Conservation (phyloP, 2,888 invertebrate genomes). For the Eilema griseolum region DNA sequence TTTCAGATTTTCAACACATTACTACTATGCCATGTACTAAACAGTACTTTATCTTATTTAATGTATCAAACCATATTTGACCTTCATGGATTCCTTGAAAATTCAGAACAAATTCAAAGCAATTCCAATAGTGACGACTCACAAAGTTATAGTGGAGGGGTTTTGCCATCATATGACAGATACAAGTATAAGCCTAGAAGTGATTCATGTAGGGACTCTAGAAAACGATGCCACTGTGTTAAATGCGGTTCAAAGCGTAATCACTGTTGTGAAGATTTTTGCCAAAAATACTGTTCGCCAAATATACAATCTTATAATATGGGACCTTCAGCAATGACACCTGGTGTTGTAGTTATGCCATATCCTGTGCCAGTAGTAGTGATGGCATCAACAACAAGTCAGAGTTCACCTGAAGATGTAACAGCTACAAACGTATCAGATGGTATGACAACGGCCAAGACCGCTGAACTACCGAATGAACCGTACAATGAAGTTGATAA, state of each 20-base stretch:
- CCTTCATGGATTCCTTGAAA: neutral
- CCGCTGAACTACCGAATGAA: no score
- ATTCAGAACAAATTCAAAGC: neutral
- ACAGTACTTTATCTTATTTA: neutral
- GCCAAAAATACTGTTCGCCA: neutral
- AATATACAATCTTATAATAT: neutral
- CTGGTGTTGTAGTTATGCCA: constrained; percentile 6
- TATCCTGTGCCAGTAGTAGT: constrained; percentile 11
- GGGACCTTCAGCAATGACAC: neutral
- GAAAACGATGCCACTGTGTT: neutral
- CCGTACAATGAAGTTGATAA: no score
- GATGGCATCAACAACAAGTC: neutral
- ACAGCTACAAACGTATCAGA: neutral
- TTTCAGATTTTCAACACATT: constrained; percentile 13
- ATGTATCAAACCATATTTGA: neutral
- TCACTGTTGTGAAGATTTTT: constrained; percentile 2
- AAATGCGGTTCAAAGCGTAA: neutral
- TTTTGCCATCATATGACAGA: neutral
- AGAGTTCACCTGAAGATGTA: neutral
- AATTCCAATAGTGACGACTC: neutral
- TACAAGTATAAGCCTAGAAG: neutral
- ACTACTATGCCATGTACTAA: constrained; percentile 1
- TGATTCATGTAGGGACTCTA: neutral
- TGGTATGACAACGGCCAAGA: neutral
- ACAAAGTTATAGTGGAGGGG: neutral